Evolutionary conservation across 2,113 vertebrate species (phyloP), one percentile per base, ranked within the genome.

Genomic region (Trinectes maculatus): DNA sequence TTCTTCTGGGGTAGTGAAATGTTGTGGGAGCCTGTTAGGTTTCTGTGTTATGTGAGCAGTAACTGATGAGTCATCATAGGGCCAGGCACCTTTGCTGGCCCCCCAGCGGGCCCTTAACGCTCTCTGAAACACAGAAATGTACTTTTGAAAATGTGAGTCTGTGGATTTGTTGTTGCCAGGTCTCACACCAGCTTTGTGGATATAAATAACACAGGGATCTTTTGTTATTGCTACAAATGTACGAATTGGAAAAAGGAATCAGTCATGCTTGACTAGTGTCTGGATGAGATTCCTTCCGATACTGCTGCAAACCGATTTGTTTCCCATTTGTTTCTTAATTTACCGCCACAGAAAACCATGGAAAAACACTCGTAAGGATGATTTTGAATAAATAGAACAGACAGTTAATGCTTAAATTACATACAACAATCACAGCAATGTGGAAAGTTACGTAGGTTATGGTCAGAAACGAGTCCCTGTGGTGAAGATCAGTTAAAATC

Each of bases 1-100:
- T 75, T 69, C 53, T 66, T 66, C 1, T 10, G 42, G 37, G 46
- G 65, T 66, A 51, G 51, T 61, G 34, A 46, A 39, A 49, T 52
- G 58, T 31, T 44, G 60, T 39, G 15, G 15, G 57, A 40, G 64
- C 57, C 69, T 80, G 42, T 81, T 79, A 63, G 69, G 56, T 57
- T 65, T 75, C 12, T 74, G 56, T 60, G 40, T 34, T 42, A 18
- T 57, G 15, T 48, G 71, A 69, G 61, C 76, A 58, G 74, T 74
- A 48, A 66, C 31, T 76, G 68, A 85, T 81, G 61, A 84, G 44
- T 80, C 75, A 79, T 64, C 64, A 53, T 6, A 22, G 12, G 59
- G 26, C 26, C 3, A 43, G 37, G 47, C 34, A 25, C 36, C 49
- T 21, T 40, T 5, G 2, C 16, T 34, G 51, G 42, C 36, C 48